Evolutionary conservation across 2,113 vertebrate species (phyloP).

Genomic region (Ursus arctos): DNA sequence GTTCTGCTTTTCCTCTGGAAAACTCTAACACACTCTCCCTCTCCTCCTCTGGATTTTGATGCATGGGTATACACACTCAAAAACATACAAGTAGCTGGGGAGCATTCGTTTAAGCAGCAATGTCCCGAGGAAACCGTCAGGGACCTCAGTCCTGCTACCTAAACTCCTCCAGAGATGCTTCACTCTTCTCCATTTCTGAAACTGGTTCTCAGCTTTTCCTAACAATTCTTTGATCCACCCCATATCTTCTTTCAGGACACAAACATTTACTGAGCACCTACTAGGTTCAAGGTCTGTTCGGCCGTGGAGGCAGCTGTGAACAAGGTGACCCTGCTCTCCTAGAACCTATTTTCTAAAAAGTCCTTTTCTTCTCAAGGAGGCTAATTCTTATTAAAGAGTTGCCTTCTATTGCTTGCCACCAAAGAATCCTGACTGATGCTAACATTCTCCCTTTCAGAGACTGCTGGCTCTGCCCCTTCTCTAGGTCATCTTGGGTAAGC

Average conservation of each 20-base stretch:
- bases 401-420: slow-evolving; percentile 30
- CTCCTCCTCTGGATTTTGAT: not conserved
- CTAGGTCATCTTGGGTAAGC: not conserved
- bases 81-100: not conserved
- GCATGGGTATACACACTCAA: not conserved
- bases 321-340: not conserved
- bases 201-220: not conserved
- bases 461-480: not conserved
- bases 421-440: not conserved
- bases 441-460: not conserved
- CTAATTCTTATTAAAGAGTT: slow-evolving; percentile 2
- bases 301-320: not conserved
- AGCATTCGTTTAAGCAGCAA: not conserved
- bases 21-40: not conserved
- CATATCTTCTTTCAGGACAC: not conserved
- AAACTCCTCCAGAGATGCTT: not conserved
- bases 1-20: slow-evolving; percentile 11
- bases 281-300: not conserved
- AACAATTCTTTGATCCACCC: not conserved
- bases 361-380: not conserved
- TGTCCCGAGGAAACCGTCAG: not conserved
- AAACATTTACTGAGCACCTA: not conserved
- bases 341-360: slow-evolving; percentile 6
- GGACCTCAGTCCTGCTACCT: not conserved
- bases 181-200: not conserved